Percentiles rank a stretch among this genome's conserved stretches.
These are phyloP conservation scores for Vandiemenella viatica DNA, from an alignment of 2,888 invertebrate species.

Conservation along the genomic window DNA sequence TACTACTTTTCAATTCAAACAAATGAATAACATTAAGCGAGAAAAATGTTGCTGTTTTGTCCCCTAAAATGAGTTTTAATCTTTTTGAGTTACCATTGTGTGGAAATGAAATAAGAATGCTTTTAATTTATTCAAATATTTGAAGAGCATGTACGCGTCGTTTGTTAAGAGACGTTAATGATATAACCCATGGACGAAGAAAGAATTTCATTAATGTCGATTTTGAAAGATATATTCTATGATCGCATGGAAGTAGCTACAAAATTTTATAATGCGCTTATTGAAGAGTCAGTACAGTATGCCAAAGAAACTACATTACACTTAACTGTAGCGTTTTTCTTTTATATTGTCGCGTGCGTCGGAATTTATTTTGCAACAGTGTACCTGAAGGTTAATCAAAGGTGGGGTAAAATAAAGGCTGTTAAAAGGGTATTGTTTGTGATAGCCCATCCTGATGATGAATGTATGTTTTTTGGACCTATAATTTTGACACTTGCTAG, in stretches of 20 bases:
- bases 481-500: constrained; percentile 53
- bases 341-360: constrained; percentile 38
- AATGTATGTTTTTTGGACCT: constrained; percentile 98
- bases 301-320: constrained; percentile 39
- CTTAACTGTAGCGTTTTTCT: constrained; percentile 33
- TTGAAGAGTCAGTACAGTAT: constrained; percentile 22
- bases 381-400: constrained; percentile 25
- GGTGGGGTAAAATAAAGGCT: constrained; percentile 34
- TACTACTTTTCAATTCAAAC: too few species aligned
- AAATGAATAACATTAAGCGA: too few species aligned
- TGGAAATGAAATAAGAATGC: too few species aligned
- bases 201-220: not conserved
- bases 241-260: not conserved
- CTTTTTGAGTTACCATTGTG: too few species aligned
- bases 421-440: constrained; percentile 58
- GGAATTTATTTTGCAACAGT: constrained; percentile 28
- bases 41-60: too few species aligned
- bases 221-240: not conserved
- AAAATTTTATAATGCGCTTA: constrained; percentile 5
- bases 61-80: too few species aligned
- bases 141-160: too few species aligned
- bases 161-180: too few species aligned
- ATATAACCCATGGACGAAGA: not conserved
- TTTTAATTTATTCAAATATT: too few species aligned
- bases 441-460: constrained; percentile 95